Evolutionary conservation across 2,888 invertebrate species (phyloP).

Genomic region (Epinotia bilunana): DNA sequence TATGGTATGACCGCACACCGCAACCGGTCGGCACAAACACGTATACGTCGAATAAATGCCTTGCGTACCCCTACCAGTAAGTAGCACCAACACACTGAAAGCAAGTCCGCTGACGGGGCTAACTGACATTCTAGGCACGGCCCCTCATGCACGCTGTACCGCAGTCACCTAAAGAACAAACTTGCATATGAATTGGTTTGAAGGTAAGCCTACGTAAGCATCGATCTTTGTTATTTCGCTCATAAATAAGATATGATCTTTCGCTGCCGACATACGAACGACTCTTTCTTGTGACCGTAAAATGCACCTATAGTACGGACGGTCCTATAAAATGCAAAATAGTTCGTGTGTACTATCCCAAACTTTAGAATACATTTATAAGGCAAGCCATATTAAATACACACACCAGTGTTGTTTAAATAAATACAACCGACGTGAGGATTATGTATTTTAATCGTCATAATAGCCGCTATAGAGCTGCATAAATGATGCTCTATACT

Average conservation of each 20-base stretch:
- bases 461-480: neutral
- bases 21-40: conserved; percentile 60
- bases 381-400: neutral
- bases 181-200: conserved; percentile 42
- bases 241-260: conserved; percentile 42
- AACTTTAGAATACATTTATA: neutral
- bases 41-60: conserved; percentile 34
- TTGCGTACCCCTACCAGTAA: conserved; percentile 39
- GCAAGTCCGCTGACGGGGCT: conserved; percentile 32
- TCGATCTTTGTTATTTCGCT: conserved; percentile 40
- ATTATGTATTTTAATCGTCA: neutral
- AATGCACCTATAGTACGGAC: conserved; percentile 34
- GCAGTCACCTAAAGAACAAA: conserved; percentile 40
- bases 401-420: neutral
- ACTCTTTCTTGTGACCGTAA: conserved; percentile 35
- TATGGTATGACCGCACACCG: conserved; percentile 67
- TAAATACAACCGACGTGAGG: neutral
- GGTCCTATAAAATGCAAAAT: conserved; percentile 32
- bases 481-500: neutral
- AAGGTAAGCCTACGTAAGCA: conserved; percentile 26
- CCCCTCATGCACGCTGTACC: conserved; percentile 21
- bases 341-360: conserved; percentile 20
- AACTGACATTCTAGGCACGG: conserved; percentile 42
- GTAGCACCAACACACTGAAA: conserved; percentile 30
- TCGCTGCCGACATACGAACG: conserved; percentile 37